These are phyloP conservation scores for Tenthredo mesomela DNA, from an alignment of 2,888 invertebrate genomes.

Conservation along the genomic window DNA sequence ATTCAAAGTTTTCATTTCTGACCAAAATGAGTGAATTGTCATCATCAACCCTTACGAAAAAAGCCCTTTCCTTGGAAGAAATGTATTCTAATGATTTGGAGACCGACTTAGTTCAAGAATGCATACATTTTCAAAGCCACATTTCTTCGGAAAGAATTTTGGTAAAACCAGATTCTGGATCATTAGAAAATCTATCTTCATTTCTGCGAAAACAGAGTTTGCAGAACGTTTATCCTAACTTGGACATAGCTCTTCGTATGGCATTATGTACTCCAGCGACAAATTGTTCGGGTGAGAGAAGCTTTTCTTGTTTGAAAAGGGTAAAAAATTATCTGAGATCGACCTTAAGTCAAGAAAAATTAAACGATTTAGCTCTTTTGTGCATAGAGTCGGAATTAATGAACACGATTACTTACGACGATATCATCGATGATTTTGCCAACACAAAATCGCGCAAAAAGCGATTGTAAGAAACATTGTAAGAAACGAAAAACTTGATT, in stretches of 20 bases:
- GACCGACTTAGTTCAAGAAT: slow-evolving; percentile 60
- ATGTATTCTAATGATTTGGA: slow-evolving; percentile 62
- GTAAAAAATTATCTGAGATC: too few species aligned
- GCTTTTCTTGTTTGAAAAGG: too few species aligned
- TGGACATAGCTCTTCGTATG: slow-evolving; percentile 44
- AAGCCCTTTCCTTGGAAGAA: slow-evolving; percentile 55
- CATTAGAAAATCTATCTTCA: slow-evolving; percentile 57
- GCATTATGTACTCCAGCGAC: slow-evolving; percentile 54
- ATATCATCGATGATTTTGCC: neutral
- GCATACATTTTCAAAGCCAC: slow-evolving; percentile 61
- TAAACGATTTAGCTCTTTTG: too few species aligned
- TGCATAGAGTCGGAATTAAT: slow-evolving; percentile 14
- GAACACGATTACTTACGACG: neutral
- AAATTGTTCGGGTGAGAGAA: too few species aligned
- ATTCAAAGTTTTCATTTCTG: slow-evolving; percentile 57
- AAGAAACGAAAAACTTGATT: too few species aligned
- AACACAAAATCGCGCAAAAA: too few species aligned
- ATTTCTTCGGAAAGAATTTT: slow-evolving; percentile 58
- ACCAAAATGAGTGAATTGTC: slow-evolving; percentile 59
- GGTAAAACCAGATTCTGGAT: slow-evolving; percentile 57
- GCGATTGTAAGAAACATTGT: too few species aligned
- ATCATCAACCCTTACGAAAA: slow-evolving; percentile 54
- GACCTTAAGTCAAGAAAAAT: too few species aligned
- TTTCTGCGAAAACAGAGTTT: slow-evolving; percentile 62
- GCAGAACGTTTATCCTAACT: slow-evolving; percentile 62